Evolutionary conservation across 1,140 invertebrate species (phyloP).

Genomic region (Drosophila burlai): DNA sequence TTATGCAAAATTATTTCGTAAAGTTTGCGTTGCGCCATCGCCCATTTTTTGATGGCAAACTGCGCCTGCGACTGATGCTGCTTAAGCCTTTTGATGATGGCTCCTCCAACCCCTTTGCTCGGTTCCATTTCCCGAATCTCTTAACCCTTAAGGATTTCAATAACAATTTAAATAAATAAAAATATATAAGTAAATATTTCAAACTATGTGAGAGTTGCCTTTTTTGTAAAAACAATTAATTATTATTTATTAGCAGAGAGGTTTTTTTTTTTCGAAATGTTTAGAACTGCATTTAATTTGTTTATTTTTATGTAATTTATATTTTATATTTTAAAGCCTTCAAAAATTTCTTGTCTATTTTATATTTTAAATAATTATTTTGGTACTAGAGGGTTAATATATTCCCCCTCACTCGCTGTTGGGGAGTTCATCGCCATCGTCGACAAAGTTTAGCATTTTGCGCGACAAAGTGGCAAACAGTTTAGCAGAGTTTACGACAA

Average conservation of each 20-base stretch:
- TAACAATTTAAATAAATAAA: neutral
- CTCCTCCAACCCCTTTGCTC: conserved; percentile 34
- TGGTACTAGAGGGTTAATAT: conserved; percentile 1
- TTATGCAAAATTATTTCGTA: conserved; percentile 84
- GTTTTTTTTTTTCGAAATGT: neutral
- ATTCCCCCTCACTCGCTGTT: neutral
- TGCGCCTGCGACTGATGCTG: conserved; percentile 62
- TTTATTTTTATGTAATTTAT: neutral
- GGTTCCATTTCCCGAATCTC: neutral
- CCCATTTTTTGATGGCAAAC: conserved; percentile 64
- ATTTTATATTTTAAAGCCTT: neutral
- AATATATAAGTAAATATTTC: neutral
- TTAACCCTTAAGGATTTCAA: neutral
- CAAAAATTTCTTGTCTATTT: neutral
- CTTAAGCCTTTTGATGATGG: conserved; percentile 83
- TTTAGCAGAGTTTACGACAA: conserved; percentile 83
- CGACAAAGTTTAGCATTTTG: conserved; percentile 81
- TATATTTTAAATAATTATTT: neutral
- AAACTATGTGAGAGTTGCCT: neutral
- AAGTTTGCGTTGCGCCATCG: conserved; percentile 74
- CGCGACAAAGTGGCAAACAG: conserved; percentile 83
- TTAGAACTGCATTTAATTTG: neutral
- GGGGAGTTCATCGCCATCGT: conserved; percentile 66
- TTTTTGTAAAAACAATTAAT: no score
- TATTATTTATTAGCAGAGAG: no score